Conservation (phyloP, 2,113 vertebrate genomes). For the Haemorhous mexicanus region DNA sequence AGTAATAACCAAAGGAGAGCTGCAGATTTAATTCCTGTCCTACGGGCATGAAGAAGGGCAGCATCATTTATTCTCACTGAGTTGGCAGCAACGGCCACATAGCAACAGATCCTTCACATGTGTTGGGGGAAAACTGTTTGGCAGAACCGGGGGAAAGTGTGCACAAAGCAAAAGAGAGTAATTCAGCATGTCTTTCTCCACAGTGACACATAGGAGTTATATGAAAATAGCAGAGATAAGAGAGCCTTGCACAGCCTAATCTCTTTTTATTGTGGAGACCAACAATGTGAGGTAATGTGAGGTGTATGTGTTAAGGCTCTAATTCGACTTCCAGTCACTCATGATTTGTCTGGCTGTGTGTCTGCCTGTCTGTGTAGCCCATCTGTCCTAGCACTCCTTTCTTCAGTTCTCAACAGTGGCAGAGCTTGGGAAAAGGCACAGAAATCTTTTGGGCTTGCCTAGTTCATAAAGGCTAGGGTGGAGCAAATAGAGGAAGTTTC, state of each 20-base stretch:
- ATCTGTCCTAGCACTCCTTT: not conserved
- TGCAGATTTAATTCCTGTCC: not conserved
- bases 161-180: not conserved
- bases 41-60: not conserved
- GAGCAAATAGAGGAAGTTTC: not conserved
- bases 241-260: not conserved
- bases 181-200: not conserved
- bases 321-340: not conserved
- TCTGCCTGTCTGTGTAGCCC: not conserved
- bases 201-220: not conserved
- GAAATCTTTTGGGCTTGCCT: not conserved
- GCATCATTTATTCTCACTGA: not conserved
- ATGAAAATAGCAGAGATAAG: not conserved
- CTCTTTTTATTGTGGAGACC: not conserved
- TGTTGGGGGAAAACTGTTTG: not conserved
- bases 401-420: not conserved
- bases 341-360: not conserved
- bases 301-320: not conserved
- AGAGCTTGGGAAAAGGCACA: not conserved
- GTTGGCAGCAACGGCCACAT: accelerated
- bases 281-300: not conserved
- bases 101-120: not conserved
- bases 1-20: not conserved
- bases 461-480: not conserved
- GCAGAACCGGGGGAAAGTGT: not conserved